phyloP scores from a whole-genome alignment of 2,113 vertebrate genomes.

The Tetrao urogallus region DNA sequence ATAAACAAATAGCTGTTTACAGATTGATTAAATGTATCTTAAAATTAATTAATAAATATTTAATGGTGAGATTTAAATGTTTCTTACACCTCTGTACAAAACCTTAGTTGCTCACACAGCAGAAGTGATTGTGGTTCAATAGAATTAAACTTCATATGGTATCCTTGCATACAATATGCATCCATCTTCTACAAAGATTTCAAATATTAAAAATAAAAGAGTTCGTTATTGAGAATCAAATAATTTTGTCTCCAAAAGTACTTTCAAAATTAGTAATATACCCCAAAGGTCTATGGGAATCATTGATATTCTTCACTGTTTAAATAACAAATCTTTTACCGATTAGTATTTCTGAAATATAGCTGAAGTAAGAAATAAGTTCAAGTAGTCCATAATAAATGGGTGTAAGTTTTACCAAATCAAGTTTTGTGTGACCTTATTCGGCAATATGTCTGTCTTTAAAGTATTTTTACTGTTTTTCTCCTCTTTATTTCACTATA shows the following conservation, averaged over 20 bases:
- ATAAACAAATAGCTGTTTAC: not conserved
- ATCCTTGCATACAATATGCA: not conserved
- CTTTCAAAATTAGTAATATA: not conserved
- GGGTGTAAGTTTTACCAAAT: not conserved
- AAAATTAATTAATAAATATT: not conserved
- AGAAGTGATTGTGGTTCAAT: not conserved
- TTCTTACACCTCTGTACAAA: not conserved
- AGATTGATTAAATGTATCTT: not conserved
- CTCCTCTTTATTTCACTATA: not conserved
- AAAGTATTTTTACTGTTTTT: not conserved
- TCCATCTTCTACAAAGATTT: not conserved
- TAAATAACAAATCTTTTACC: not conserved
- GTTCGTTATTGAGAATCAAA: not conserved
- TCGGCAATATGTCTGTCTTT: conserved; percentile 17
- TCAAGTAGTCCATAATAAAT: not conserved
- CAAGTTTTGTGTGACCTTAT: not conserved
- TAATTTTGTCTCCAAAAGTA: not conserved
- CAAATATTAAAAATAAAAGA: not conserved
- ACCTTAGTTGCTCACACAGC: not conserved
- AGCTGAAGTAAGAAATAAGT: conserved; percentile 11
- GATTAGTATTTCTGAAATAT: not conserved
- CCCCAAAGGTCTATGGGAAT: not conserved
- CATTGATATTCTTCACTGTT: not conserved
- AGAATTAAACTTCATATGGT: not conserved
- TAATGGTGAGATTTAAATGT: not conserved